Evolutionary conservation across 1,140 invertebrate genomes (phyloP), one percentile per base, ranked within the genome.

Genomic region (Drepana arcuata): DNA sequence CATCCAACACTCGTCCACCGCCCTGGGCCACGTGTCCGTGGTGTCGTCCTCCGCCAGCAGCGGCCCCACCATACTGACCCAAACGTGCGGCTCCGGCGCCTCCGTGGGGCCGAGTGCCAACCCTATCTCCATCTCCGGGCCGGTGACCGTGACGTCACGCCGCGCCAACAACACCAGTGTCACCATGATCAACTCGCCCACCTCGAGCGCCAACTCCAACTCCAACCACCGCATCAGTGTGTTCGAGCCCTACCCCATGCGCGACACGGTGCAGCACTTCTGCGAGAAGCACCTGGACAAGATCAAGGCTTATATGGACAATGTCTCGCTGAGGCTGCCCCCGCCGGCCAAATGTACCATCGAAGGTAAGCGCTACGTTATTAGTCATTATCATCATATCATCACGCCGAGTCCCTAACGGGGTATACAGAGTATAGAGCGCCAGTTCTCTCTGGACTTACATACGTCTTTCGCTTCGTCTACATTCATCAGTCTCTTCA

Each of bases 221-320:
- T 41, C 86, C 28, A 86, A 87, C 49, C 88, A 94, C 78, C 84
- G 92, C 37, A 93, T 94, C 63, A 93, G 91, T 59, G 92, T 93
- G 14, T 94, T 94, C 77, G 92, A 95, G 68, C 93, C 93, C 6
- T 94, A 92, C 71, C 92, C 86, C 1, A 94, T 94, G 92, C 70
- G 92, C 14, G 95, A 96, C 73, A 94, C 94, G 1, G 92, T 96
- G 10, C 93, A 96, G 67, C 93, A 96, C 77, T 97, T 97, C 79
- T 96, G 94, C 84, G 94, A 96, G 70, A 96, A 96, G 79, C 94
- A 97, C 79, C 84, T 96, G 40, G 90, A 93, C 54, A 96, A 95
- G 73, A 96, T 97, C 27, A 95, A 95, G 71, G 85, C 87, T 4
- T 97, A 95, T 61, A 95, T 97, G 92, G 90, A 93, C 41, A 93